Percentiles rank a stretch among this genome's conserved stretches.
phyloP scores from a whole-genome alignment of 1,140 invertebrate species.

The Sminthurinus signatus region DNA sequence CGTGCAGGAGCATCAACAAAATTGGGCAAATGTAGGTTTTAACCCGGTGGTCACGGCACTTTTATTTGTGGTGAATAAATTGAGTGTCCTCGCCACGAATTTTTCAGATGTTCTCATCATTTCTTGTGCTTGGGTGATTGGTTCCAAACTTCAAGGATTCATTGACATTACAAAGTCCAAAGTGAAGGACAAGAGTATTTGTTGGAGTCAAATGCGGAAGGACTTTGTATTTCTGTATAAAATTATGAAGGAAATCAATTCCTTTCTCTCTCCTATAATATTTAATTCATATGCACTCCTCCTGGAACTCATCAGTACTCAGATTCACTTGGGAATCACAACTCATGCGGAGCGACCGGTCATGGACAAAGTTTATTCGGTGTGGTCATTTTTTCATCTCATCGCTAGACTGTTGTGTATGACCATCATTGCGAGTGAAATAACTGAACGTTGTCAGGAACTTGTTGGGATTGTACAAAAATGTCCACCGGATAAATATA shows the following conservation, averaged over 20 bases:
- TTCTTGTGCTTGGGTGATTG: background rate
- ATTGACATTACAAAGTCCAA: background rate
- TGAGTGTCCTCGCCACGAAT: background rate
- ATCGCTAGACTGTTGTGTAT: background rate
- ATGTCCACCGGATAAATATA: slow-evolving; percentile 18
- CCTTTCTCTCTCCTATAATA: slow-evolving; percentile 15
- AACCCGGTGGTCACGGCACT: background rate
- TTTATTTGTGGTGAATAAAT: background rate
- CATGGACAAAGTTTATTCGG: slow-evolving; percentile 2
- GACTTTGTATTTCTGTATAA: background rate
- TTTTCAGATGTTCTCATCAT: background rate
- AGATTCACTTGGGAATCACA: slow-evolving; percentile 12
- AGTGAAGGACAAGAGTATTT: background rate
- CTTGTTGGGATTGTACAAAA: slow-evolving; percentile 13
- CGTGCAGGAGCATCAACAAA: background rate
- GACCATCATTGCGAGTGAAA: background rate
- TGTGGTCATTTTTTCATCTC: slow-evolving; percentile 19
- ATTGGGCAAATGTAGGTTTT: background rate
- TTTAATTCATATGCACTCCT: slow-evolving; percentile 3
- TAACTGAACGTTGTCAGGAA: slow-evolving; percentile 2
- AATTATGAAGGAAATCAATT: background rate
- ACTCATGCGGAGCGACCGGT: background rate
- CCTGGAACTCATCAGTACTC: slow-evolving; percentile 5
- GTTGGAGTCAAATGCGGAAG: background rate
- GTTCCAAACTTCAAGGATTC: background rate